Evolutionary conservation across 2,888 invertebrate genomes (phyloP), one percentile per base, ranked within the genome.

Genomic region (Drosophila picticornis): DNA sequence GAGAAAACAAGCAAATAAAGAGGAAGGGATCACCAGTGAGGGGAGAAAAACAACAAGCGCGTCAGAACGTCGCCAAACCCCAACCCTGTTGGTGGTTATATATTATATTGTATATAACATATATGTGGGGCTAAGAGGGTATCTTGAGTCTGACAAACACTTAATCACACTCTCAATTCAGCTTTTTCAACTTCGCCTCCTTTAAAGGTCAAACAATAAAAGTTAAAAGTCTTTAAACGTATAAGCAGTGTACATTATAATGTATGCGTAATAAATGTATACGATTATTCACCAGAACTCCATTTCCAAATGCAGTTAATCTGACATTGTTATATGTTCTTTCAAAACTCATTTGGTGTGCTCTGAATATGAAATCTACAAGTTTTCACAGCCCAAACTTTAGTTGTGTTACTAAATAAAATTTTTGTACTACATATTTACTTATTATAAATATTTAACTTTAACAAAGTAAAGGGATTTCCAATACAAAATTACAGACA

Each of bases 1-100:
- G 2, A 5, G 27, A 40, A 22, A 43, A 11, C 32, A 13, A 46
- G 31, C 11, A 38, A 46, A 19, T 11, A 25, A 43, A 43, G 40
- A 19, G 51, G 6, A 16, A n/a, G 1, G 1, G 46, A 43, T 32
- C 25, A n/a, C 16, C 22, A 40, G 36, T 19, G 13, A 53, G 53
- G 53, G 50, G 59, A 19, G 59, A 55, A 25, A 55, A 36, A 55
- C 62, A 69, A 51, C 22, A 75, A 64, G 58, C 38, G 57, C 74
- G 79, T 67, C 84, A 72, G 62, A 66, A 56, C 60, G 85, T 77
- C 85, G 87, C 87, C 89, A 75, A 75, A 57, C 51, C 59, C 71
- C 59, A 68, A 58, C 68, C 57, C 72, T 36, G n/a, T 68, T 34
- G 65, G 27, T 61, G 40, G 43, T 29, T 51, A 13, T 38, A 32